These are phyloP conservation scores for Ophonus ardosiacus DNA, from an alignment of 2,888 invertebrate species.

Conservation along the genomic window DNA sequence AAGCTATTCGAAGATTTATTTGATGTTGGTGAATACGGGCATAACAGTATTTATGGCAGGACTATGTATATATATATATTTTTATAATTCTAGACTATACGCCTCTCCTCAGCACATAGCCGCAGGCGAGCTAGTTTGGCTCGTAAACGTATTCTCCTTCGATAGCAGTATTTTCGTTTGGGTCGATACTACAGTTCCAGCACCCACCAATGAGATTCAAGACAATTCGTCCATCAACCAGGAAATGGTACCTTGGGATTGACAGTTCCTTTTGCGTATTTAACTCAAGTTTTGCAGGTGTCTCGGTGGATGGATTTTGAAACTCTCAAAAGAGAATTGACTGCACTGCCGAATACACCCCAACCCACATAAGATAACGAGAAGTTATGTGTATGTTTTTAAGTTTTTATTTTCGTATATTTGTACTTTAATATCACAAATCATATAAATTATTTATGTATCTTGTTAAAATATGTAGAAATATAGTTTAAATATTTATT, in stretches of 20 bases:
- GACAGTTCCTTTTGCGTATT: constrained; percentile 8
- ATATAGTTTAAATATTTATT: constrained; percentile 13
- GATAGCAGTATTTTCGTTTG: constrained; percentile 80
- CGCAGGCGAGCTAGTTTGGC: constrained; percentile 78
- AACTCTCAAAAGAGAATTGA: constrained; percentile 67
- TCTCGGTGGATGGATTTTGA: constrained; percentile 75
- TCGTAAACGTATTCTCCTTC: constrained; percentile 78
- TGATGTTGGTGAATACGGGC: no score
- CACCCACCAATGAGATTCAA: constrained; percentile 69
- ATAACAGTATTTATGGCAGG: no score
- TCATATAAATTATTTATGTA: constrained; percentile 12
- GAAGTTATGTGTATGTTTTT: background rate
- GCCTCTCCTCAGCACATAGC: constrained; percentile 77
- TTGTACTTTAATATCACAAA: constrained; percentile 12
- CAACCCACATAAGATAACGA: constrained; percentile 47
- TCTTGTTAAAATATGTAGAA: constrained; percentile 8
- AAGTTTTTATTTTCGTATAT: constrained; percentile 42
- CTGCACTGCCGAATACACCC: constrained; percentile 67
- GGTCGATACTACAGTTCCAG: constrained; percentile 81
- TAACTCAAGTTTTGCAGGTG: constrained; percentile 68
- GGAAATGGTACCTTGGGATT: constrained; percentile 56
- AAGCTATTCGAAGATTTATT: no score
- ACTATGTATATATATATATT: no score
- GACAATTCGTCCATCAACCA: constrained; percentile 59
- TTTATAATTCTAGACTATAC: constrained; percentile 74